Evolutionary conservation across 2,113 vertebrate species (phyloP).

Genomic region (Talpa occidentalis): DNA sequence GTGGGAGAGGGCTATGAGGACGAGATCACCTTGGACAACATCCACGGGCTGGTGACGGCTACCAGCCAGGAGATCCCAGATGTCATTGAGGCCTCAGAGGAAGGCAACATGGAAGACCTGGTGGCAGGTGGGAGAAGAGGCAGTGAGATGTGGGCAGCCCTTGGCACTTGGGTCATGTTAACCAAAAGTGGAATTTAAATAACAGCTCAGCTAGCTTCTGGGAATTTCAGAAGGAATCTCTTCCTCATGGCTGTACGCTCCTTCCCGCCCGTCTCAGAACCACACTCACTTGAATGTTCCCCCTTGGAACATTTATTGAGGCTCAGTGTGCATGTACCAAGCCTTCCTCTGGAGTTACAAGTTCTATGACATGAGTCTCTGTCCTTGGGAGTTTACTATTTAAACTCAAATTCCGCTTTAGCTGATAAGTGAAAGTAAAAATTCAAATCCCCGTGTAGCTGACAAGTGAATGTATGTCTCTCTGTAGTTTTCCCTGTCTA

Average conservation of each 20-base stretch:
- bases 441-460: neutral
- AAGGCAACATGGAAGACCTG: constrained; percentile 68
- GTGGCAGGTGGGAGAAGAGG: constrained; percentile 83
- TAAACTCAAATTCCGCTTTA: neutral
- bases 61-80: neutral
- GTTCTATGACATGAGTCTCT: neutral
- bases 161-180: neutral
- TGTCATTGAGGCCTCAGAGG: neutral
- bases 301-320: neutral
- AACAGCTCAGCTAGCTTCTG: neutral
- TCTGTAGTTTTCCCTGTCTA: neutral
- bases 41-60: constrained; percentile 78
- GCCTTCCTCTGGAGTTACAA: neutral
- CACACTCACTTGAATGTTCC: neutral
- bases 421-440: neutral
- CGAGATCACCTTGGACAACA: constrained; percentile 90
- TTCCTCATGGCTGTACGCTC: neutral
- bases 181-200: neutral
- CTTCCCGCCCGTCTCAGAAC: neutral
- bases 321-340: neutral
- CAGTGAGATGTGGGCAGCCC: neutral
- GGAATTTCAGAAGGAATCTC: neutral
- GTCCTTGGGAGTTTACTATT: neutral
- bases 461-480: neutral
- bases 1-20: constrained; percentile 90